Conservation (phyloP, 1,140 invertebrate genomes). For the Stegodyphus dumicola region DNA sequence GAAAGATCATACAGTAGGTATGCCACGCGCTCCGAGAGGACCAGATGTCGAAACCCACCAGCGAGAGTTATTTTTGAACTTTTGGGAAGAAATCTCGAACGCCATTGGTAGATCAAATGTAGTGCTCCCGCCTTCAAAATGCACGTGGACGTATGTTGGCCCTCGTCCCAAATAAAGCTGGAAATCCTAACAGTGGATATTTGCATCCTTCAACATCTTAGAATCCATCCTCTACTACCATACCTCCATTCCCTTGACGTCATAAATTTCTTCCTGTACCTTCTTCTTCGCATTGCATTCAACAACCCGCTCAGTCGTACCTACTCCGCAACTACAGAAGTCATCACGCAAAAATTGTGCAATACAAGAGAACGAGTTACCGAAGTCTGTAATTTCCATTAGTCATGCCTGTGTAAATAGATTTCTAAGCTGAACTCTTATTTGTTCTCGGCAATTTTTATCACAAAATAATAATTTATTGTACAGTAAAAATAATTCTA, state of each 20-base stretch:
- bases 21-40: conserved; percentile 25
- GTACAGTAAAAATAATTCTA: too few species aligned
- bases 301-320: too few species aligned
- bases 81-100: not conserved
- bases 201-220: conserved; percentile 3
- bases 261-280: conserved; percentile 1
- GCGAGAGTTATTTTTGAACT: conserved; percentile 39
- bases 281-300: too few species aligned
- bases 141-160: conserved; percentile 49
- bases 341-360: too few species aligned
- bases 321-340: too few species aligned
- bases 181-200: conserved; percentile 34
- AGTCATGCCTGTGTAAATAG: too few species aligned
- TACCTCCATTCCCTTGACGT: not conserved
- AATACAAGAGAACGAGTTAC: too few species aligned
- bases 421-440: too few species aligned
- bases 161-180: conserved; percentile 12
- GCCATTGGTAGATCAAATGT: conserved; percentile 15
- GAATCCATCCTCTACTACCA: not conserved
- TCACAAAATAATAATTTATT: too few species aligned
- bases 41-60: conserved; percentile 43
- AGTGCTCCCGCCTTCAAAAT: conserved; percentile 6
- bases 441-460: too few species aligned
- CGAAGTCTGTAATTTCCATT: too few species aligned
- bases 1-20: conserved; percentile 11